These are phyloP conservation scores for Solenopsis fugax DNA, from an alignment of 1,140 invertebrate genomes.

Conservation along the genomic window DNA sequence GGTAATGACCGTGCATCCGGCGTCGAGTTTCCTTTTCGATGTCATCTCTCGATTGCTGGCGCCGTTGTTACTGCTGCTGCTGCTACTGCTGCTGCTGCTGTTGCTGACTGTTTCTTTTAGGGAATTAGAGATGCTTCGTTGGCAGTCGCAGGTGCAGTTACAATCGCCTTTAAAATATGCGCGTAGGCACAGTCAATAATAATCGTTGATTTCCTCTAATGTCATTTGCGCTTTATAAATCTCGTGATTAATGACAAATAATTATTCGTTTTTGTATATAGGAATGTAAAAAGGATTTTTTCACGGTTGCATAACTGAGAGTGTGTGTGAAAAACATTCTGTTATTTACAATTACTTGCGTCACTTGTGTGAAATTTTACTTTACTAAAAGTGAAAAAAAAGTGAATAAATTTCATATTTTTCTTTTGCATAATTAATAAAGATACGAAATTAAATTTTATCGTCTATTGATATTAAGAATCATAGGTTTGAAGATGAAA, in stretches of 20 bases:
- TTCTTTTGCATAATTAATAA: background rate
- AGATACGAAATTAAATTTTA: background rate
- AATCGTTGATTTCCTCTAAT: background rate
- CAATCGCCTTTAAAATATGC: conserved; percentile 33
- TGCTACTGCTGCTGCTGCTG: conserved; percentile 20
- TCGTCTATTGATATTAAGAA: background rate
- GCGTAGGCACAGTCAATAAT: background rate
- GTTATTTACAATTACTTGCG: background rate
- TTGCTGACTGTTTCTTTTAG: conserved; percentile 76
- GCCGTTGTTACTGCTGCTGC: conserved; percentile 57
- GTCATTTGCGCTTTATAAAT: background rate
- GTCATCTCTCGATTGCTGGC: conserved; percentile 51
- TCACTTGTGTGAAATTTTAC: background rate
- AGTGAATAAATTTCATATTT: background rate
- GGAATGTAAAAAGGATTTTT: background rate
- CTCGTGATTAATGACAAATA: conserved; percentile 24
- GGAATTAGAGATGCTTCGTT: conserved; percentile 57
- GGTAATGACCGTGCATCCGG: conserved; percentile 79
- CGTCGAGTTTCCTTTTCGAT: conserved; percentile 59
- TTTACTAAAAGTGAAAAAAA: background rate
- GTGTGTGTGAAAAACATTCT: conserved; percentile 7
- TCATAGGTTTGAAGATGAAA: background rate
- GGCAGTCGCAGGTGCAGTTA: conserved; percentile 34
- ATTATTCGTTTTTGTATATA: background rate
- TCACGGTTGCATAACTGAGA: background rate